Percentiles rank a stretch among this genome's conserved stretches.
phyloP scores from a whole-genome alignment of 2,888 invertebrate species.

The Endotricha flammealis region DNA sequence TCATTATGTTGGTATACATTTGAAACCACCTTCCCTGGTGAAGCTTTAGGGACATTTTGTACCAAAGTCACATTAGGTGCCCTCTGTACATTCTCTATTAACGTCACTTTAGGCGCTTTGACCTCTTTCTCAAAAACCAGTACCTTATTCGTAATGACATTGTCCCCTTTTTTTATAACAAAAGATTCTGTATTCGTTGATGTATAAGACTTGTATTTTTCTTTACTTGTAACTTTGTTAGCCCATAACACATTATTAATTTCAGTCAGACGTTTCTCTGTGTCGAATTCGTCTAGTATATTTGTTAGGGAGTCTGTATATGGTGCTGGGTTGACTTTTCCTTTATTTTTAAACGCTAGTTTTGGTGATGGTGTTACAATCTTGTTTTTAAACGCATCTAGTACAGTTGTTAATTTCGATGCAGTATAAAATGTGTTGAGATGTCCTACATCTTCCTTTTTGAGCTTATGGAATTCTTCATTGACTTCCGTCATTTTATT shows the following conservation, averaged over 20 bases:
- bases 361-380: constrained; percentile 60
- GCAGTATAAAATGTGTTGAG: constrained; percentile 42
- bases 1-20: constrained; percentile 40
- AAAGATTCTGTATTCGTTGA: constrained; percentile 13
- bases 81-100: background rate
- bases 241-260: constrained; percentile 18
- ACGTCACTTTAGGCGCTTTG: constrained; percentile 17
- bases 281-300: constrained; percentile 2
- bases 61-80: constrained; percentile 32
- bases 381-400: constrained; percentile 50
- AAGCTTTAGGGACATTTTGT: constrained; percentile 13
- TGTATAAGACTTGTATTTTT: constrained; percentile 20
- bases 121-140: constrained; percentile 32
- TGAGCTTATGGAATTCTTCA: constrained; percentile 40
- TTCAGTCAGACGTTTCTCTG: background rate
- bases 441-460: constrained; percentile 46
- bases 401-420: constrained; percentile 30
- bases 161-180: constrained; percentile 24
- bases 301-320: background rate
- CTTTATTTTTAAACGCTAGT: constrained; percentile 37
- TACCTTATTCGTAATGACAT: constrained; percentile 31
- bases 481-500: no score
- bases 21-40: constrained; percentile 30
- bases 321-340: constrained; percentile 1
- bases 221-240: constrained; percentile 5